Evolutionary conservation across 1,140 invertebrate genomes (phyloP), one percentile per base, ranked within the genome.

Genomic region (Aphelinus atriplicis): DNA sequence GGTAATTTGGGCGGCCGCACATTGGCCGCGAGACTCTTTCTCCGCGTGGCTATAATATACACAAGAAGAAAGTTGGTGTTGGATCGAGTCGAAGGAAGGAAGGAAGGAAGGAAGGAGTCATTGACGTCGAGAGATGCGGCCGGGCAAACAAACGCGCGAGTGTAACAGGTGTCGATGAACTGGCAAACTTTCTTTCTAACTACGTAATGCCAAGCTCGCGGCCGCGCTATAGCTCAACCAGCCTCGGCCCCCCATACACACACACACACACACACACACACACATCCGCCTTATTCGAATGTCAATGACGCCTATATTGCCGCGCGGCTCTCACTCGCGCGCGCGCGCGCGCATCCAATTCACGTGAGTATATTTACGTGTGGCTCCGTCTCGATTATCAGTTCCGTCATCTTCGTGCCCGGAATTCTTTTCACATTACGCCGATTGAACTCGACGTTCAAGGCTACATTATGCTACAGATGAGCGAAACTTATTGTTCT

Each of bases 131-230:
- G 45, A 26, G 26, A 26, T 26, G 26, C 26, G 26, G 26, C 26
- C 26, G 26, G 26, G 26, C 26, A 26, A 26, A 26, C 26, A 26
- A 26, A 26, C 26, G 57, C 5, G 48, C 47, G 50, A 9, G 66
- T n/a, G 76, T 77, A 77, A 76, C 69, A 75, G 74, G 78, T 79
- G 78, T 79, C 78, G 76, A 77, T 79, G 74, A 79, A 79, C 78
- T 69, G 76, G 72, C 66, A 71, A 77, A 79, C 78, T 79, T 79
- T 79, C 78, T 79, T 79, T 71, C 66, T 73, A 70, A 64, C 71
- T 72, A 75, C 75, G 78, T 79, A 79, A 79, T 78, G 67, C 26
- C 26, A 26, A 26, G 26, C 26, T 26, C 26, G 26, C 58, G 42
- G 58, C 48, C 9, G 70, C 51, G 7, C 26, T 26, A 26, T 26